Evolutionary conservation across 2,888 invertebrate genomes (phyloP), one percentile per base, ranked within the genome.

Genomic region (Trissonchulus latispiculum): DNA sequence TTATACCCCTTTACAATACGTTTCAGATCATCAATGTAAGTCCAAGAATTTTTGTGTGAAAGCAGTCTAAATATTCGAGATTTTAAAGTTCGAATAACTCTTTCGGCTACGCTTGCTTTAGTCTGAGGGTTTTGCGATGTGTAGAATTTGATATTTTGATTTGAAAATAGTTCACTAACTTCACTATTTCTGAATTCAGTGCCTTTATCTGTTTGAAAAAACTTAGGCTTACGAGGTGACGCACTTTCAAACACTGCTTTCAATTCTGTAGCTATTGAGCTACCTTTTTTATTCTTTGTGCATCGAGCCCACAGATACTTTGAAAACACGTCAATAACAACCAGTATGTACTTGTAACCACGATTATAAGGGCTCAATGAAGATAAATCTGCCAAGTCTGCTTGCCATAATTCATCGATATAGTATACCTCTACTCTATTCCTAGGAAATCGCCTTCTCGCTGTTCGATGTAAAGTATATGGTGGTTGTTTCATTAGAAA

Each of bases 401-500:
- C 66, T 64, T 64, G 66, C 32, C 35, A 64, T 64, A 64, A 64
- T 8, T 64, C 66, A 64, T 33, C 66, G 31, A 64, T 64, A 64
- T 28, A 8, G 8, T 8, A 32, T 33, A 64, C 8, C 28, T 15
- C 8, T 8, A 15, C 8, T 8, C 66, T 8, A 29, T 33, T 64
- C 28, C 66, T 29, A 32, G 31, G 31, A 33, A 15, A 64, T 8
- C 28, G 8, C 8, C 31, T 8, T 15, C n/a, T 8, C 8, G 32
- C 18, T 15, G 8, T 18, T 64, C 28, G 8, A 33, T 64, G 66
- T n/a, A 64, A 28, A 8, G 66, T 64, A n/a, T 64, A 64, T 32
- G 66, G 8, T 15, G 8, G 15, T 64, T 64, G 32, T 15, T 8
- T 33, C 8, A n/a, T n/a, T 64, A 64, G 28, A 8, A 8, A 64